phyloP scores from a whole-genome alignment of 2,113 vertebrate genomes.

The Hipposideros armiger region DNA sequence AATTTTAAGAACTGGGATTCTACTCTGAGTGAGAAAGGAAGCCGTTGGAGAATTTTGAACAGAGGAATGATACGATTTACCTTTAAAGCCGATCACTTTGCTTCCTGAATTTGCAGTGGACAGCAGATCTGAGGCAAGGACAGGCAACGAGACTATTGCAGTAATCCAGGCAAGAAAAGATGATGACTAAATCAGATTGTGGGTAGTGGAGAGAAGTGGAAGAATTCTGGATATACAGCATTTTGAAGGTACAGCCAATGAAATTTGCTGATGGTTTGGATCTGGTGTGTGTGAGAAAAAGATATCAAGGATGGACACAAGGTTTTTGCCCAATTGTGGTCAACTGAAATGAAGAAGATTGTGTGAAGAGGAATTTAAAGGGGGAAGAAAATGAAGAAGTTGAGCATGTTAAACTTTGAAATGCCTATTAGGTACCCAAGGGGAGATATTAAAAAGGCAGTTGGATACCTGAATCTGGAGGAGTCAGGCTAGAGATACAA shows the following conservation, averaged over 20 bases:
- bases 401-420: neutral
- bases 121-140: neutral
- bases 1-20: constrained; percentile 24
- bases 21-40: neutral
- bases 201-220: neutral
- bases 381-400: neutral
- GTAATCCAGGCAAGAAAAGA: neutral
- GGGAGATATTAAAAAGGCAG: neutral
- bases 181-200: neutral
- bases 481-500: neutral
- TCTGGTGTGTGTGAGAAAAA: constrained; percentile 17
- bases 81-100: neutral
- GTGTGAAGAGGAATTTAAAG: neutral
- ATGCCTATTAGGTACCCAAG: neutral
- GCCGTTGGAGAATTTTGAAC: neutral
- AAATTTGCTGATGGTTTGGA: neutral
- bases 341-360: neutral
- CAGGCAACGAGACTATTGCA: neutral
- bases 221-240: neutral
- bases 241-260: neutral
- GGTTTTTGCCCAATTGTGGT: neutral
- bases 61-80: neutral
- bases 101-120: neutral
- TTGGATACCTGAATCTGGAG: neutral
- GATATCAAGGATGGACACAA: neutral